These are phyloP conservation scores for Calameuta idolon DNA, from an alignment of 2,888 invertebrate genomes.

Conservation along the genomic window DNA sequence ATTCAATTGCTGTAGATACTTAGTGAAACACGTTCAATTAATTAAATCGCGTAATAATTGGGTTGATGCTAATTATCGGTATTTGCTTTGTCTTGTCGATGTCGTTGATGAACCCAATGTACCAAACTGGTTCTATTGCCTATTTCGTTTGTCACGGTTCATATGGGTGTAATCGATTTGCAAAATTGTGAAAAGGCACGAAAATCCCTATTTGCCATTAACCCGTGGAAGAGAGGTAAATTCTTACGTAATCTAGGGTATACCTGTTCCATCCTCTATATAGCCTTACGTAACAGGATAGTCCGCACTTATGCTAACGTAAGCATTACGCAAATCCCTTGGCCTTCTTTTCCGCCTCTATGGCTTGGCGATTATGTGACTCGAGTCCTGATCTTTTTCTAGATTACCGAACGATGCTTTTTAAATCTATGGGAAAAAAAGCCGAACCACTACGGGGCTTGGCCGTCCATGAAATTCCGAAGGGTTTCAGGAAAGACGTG, in stretches of 20 bases:
- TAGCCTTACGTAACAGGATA: background rate
- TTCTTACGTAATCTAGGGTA: background rate
- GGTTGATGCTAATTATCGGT: background rate
- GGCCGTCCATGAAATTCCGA: background rate
- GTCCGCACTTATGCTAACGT: background rate
- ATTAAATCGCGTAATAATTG: background rate
- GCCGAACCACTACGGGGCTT: background rate
- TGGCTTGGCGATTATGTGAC: conserved; percentile 19
- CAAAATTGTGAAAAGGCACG: too few species aligned
- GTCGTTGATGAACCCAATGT: background rate
- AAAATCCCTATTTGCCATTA: too few species aligned
- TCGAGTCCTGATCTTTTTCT: conserved; percentile 4
- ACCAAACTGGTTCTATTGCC: background rate
- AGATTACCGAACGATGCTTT: background rate
- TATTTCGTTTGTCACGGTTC: background rate
- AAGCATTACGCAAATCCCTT: background rate
- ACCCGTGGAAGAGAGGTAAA: background rate
- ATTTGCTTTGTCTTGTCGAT: background rate
- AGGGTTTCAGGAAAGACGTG: background rate
- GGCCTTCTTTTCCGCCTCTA: conserved; percentile 15
- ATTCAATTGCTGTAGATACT: background rate
- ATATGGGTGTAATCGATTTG: too few species aligned
- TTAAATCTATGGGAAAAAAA: background rate
- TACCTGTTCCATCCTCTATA: background rate
- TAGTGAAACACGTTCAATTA: background rate